These are phyloP conservation scores for Helicolenus hilgendorfi DNA, from an alignment of 2,797 vertebrate species.

Conservation along the genomic window DNA sequence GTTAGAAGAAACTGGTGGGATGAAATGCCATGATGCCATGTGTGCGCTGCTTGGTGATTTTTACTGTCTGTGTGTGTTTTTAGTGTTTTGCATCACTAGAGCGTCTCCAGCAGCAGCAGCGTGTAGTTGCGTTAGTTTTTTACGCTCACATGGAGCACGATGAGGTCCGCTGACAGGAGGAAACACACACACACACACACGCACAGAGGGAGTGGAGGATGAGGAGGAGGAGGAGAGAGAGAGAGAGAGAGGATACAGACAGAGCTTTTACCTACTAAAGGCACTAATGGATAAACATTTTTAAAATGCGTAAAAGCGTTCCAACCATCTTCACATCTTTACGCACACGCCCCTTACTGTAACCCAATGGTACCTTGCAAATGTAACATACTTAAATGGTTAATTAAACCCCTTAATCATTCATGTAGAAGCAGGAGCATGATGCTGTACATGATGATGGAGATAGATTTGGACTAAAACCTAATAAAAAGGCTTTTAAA, in stretches of 20 bases:
- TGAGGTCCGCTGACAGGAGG: constrained; percentile 81
- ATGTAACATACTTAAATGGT: neutral
- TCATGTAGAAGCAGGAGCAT: constrained; percentile 1
- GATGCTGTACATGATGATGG: neutral
- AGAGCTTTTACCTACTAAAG: constrained; percentile 39
- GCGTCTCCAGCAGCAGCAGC: constrained; percentile 46
- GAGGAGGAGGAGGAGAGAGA: neutral
- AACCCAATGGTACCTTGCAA: neutral
- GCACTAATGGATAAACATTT: constrained; percentile 29
- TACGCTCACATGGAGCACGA: constrained; percentile 77
- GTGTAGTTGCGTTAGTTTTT: constrained; percentile 64
- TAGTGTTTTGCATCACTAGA: constrained; percentile 30
- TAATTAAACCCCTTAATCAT: neutral
- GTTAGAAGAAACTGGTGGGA: constrained; percentile 27
- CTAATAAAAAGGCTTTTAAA: neutral
- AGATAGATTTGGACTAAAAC: neutral
- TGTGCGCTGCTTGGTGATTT: constrained; percentile 22
- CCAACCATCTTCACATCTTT: neutral
- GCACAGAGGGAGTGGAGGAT: neutral
- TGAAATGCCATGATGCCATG: neutral
- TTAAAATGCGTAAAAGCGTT: constrained; percentile 22
- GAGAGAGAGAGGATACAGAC: constrained; percentile 22
- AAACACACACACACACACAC: constrained; percentile 45
- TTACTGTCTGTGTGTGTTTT: neutral
- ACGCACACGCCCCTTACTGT: neutral